phyloP scores from a whole-genome alignment of 2,113 vertebrate species.

The Calypte anna region DNA sequence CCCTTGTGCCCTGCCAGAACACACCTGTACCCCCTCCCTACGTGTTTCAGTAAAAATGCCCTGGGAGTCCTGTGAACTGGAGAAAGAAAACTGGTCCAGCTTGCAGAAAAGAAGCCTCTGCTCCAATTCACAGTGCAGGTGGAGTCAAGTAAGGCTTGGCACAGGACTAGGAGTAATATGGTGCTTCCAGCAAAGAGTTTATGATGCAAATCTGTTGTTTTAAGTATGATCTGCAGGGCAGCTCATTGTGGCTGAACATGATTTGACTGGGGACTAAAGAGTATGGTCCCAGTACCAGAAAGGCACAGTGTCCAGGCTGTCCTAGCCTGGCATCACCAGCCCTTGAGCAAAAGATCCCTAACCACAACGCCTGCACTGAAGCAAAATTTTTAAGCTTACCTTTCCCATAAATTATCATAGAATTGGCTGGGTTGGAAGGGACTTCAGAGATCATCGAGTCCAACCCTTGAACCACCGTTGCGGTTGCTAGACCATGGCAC shows the following conservation, averaged over 20 bases:
- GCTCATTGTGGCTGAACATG: not conserved
- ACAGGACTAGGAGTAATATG: not conserved
- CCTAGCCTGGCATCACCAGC: not conserved
- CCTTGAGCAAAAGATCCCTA: not conserved
- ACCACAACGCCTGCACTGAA: not conserved
- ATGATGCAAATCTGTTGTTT: not conserved
- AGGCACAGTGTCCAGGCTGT: not conserved
- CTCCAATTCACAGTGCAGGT: not conserved
- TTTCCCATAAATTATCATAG: not conserved
- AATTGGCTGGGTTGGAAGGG: too few species aligned
- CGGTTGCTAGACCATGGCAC: too few species aligned
- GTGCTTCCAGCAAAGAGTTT: not conserved
- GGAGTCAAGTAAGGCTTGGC: not conserved
- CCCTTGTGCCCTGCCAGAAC: not conserved
- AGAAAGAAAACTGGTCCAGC: not conserved
- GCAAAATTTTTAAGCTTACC: not conserved
- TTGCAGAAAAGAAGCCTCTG: not conserved
- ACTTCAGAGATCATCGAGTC: too few species aligned
- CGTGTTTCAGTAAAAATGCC: not conserved
- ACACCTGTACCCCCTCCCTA: rapidly evolving
- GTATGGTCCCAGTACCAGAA: not conserved
- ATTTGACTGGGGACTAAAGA: not conserved
- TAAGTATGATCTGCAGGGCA: not conserved
- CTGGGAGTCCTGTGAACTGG: not conserved
- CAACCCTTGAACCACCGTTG: too few species aligned